Evolutionary conservation across 53 echinoderm and acorn worm genomes (phyloP).

Genomic region (Arbacia lixula): DNA sequence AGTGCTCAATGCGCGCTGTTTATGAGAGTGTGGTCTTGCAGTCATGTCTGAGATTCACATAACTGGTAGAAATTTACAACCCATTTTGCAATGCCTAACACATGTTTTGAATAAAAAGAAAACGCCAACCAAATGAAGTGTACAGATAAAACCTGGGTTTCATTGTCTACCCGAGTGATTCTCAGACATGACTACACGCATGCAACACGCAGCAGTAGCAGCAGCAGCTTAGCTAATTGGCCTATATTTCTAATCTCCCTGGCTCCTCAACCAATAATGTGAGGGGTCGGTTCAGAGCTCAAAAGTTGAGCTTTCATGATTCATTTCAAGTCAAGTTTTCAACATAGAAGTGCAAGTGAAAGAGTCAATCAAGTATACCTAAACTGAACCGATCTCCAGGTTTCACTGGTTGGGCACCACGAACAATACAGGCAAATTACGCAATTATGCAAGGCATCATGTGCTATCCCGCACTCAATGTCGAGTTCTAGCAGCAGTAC

Average conservation of each 20-base stretch:
- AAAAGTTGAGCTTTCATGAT: background rate
- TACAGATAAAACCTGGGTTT: no score
- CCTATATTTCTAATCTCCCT: slow-evolving; percentile 17
- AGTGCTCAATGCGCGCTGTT: background rate
- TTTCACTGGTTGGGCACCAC: slow-evolving; percentile 45
- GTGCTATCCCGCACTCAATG: background rate
- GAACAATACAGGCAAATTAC: slow-evolving; percentile 39
- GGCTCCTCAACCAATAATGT: slow-evolving; percentile 18
- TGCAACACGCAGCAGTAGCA: slow-evolving; percentile 1
- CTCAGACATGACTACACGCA: slow-evolving; percentile 42
- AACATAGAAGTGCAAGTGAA: background rate
- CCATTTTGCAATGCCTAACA: no score
- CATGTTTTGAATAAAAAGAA: no score
- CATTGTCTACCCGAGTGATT: slow-evolving; percentile 7
- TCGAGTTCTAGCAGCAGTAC: no score
- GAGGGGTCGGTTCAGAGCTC: background rate
- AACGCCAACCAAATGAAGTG: no score
- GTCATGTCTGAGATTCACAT: slow-evolving; percentile 31
- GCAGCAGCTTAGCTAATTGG: slow-evolving; percentile 14
- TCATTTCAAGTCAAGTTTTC: background rate
- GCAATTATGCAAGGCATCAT: background rate
- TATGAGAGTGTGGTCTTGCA: slow-evolving; percentile 36
- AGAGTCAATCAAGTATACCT: background rate
- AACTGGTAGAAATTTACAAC: slow-evolving; percentile 6
- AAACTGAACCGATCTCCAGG: background rate